These are phyloP conservation scores for Nylanderia fulva DNA, from an alignment of 1,140 invertebrate genomes.

Conservation along the genomic window DNA sequence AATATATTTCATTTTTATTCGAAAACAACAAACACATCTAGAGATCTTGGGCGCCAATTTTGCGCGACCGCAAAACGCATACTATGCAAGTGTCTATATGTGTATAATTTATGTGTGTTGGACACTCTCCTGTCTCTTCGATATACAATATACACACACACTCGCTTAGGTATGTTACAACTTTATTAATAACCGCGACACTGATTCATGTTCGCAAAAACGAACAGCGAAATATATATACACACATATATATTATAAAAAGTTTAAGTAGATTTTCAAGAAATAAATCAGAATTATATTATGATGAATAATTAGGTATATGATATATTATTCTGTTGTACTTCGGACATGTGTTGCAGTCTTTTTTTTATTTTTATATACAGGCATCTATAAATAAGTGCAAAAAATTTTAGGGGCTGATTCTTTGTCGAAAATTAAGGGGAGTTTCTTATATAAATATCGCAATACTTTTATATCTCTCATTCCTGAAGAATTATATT, in stretches of 20 bases:
- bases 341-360: background rate
- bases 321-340: background rate
- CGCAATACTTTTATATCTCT: no score
- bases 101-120: slow-evolving; percentile 1
- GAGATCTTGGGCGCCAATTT: slow-evolving; percentile 52
- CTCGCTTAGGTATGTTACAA: slow-evolving; percentile 9
- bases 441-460: no score
- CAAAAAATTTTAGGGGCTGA: no score
- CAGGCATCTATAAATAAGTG: no score
- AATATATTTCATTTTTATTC: slow-evolving; percentile 78
- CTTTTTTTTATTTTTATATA: background rate
- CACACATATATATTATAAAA: background rate
- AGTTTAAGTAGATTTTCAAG: background rate
- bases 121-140: background rate
- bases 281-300: background rate
- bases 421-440: no score
- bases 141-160: background rate
- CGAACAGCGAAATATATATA: slow-evolving; percentile 20
- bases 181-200: background rate
- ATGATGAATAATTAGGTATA: background rate
- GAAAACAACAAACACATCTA: slow-evolving; percentile 73
- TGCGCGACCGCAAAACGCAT: slow-evolving; percentile 34
- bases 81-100: slow-evolving; percentile 10
- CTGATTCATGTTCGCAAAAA: slow-evolving; percentile 10
- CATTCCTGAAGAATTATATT: no score